phyloP scores from a whole-genome alignment of 2,888 invertebrate genomes.

The Cylloceria caligata region DNA sequence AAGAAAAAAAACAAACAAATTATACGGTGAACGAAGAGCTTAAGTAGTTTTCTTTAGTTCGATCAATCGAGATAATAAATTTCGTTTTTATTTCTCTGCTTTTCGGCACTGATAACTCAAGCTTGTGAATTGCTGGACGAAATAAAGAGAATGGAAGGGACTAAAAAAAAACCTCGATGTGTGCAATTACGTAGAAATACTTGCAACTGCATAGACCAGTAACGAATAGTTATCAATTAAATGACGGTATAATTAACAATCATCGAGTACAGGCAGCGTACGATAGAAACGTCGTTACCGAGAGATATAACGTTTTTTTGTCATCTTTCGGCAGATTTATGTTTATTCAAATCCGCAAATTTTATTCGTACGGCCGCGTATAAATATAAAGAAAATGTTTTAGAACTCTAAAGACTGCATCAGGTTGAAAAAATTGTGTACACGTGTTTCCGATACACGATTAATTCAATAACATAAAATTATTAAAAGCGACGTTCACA shows the following conservation, averaged over 20 bases:
- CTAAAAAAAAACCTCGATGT: conserved; percentile 7
- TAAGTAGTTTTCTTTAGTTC: neutral
- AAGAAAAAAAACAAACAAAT: conserved; percentile 23
- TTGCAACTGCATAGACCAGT: conserved; percentile 34
- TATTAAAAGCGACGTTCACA: conserved; percentile 43
- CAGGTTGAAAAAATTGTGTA: conserved; percentile 46
- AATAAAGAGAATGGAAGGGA: neutral
- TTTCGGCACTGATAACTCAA: conserved; percentile 7
- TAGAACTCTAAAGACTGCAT: conserved; percentile 29
- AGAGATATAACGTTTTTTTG: conserved; percentile 7
- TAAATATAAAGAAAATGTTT: conserved; percentile 55
- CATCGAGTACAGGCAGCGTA: conserved; percentile 16
- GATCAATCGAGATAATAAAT: conserved; percentile 4
- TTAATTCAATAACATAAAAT: conserved; percentile 36
- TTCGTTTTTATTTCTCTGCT: conserved; percentile 18
- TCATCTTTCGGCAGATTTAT: conserved; percentile 18
- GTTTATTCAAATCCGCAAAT: conserved; percentile 21
- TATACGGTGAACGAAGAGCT: neutral
- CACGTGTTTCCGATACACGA: conserved; percentile 30
- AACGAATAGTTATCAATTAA: conserved; percentile 40
- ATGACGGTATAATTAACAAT: conserved; percentile 32
- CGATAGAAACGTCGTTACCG: conserved; percentile 26
- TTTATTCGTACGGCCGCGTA: conserved; percentile 27
- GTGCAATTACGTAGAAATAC: conserved; percentile 12
- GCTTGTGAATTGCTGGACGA: conserved; percentile 5